A percentile compares a stretch with the other conserved stretches of the same genome.
phyloP scores from a whole-genome alignment of 2,888 invertebrate genomes.

The Falcaria lacertinaria region DNA sequence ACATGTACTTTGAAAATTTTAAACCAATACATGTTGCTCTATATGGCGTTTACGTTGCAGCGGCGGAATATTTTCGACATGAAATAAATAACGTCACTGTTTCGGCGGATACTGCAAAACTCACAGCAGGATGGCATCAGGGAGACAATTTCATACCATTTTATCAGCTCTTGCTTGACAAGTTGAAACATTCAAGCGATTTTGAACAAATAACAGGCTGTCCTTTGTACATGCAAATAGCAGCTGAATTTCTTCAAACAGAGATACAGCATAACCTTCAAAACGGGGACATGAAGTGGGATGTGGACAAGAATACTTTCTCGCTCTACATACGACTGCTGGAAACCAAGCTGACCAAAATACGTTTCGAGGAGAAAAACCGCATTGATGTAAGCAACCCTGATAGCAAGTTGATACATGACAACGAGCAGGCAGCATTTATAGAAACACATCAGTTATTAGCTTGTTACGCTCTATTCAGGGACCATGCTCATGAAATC shows the following conservation, averaged over 20 bases:
- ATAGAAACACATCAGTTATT: constrained; percentile 8
- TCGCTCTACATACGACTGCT: constrained; percentile 13
- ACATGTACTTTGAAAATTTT: not conserved
- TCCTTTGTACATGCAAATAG: constrained; percentile 6
- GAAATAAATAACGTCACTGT: not conserved
- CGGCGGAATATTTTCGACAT: not conserved
- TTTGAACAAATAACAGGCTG: too few species aligned
- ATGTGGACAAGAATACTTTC: constrained; percentile 11
- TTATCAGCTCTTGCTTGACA: not conserved
- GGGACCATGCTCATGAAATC: not conserved
- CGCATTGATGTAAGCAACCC: constrained; percentile 10
- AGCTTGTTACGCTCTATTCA: constrained; percentile 12
- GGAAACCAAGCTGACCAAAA: constrained; percentile 11
- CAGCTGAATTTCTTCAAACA: constrained; percentile 9
- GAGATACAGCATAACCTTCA: constrained; percentile 6
- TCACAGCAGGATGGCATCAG: too few species aligned
- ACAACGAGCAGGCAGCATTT: constrained; percentile 1
- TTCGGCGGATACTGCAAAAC: too few species aligned
- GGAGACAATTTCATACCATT: too few species aligned
- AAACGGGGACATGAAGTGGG: constrained; percentile 4
- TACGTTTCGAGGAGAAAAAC: constrained; percentile 14
- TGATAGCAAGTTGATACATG: constrained; percentile 7
- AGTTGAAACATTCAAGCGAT: too few species aligned
- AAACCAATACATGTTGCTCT: constrained; percentile 2
- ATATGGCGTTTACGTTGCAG: not conserved